These are phyloP conservation scores for Esox lucius DNA, from an alignment of 2,797 vertebrate genomes.

Conservation along the genomic window DNA sequence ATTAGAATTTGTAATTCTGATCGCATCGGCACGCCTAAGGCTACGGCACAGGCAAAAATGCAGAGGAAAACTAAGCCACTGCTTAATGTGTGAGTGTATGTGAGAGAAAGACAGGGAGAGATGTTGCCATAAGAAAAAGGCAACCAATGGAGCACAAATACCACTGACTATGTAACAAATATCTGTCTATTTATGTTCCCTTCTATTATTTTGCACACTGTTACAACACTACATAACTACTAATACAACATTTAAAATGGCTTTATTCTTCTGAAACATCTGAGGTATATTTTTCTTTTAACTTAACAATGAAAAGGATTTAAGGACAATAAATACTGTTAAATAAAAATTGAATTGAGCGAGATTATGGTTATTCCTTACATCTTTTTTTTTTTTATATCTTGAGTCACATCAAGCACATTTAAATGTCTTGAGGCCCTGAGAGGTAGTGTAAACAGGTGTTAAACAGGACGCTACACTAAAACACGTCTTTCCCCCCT, in stretches of 20 bases:
- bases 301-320: too few species aligned
- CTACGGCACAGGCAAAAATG: constrained; percentile 48
- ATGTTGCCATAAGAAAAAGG: neutral
- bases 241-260: too few species aligned
- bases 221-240: too few species aligned
- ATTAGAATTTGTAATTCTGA: constrained; percentile 74
- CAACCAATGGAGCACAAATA: neutral
- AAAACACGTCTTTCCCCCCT: neutral
- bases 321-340: too few species aligned
- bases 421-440: neutral
- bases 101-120: constrained; percentile 7
- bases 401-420: constrained; percentile 14
- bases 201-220: too few species aligned
- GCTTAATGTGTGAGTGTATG: constrained; percentile 3
- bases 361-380: neutral
- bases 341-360: too few species aligned
- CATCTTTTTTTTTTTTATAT: neutral
- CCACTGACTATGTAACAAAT: too few species aligned
- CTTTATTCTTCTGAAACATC: too few species aligned
- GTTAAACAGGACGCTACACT: neutral
- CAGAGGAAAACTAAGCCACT: constrained; percentile 58
- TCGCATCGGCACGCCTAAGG: constrained; percentile 64
- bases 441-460: neutral
- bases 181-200: too few species aligned
- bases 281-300: too few species aligned